A percentile compares a stretch with the other conserved stretches of the same genome.
Conservation (phyloP, 1,140 invertebrate genomes). For the Wiebesia pumilae region DNA sequence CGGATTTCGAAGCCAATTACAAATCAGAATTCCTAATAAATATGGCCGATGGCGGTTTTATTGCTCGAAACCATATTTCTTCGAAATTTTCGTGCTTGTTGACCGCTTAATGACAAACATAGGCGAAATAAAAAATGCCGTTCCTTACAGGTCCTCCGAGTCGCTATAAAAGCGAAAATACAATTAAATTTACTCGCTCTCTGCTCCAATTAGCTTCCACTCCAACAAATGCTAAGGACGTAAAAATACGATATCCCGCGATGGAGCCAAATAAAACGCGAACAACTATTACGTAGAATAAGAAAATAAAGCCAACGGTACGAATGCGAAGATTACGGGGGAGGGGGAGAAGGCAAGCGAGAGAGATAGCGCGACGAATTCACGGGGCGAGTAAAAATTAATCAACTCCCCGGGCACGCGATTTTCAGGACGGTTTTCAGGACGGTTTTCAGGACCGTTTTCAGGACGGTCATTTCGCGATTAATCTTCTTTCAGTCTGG, state of each 20-base stretch:
- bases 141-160: background rate
- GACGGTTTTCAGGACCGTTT: no score
- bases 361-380: background rate
- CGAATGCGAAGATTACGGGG: background rate
- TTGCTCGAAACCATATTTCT: no score
- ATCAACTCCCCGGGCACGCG: conserved; percentile 10
- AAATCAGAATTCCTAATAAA: background rate
- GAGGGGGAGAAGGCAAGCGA: background rate
- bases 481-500: background rate
- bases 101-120: background rate
- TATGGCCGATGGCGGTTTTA: no score
- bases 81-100: background rate
- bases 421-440: no score
- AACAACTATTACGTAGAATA: background rate
- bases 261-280: conserved; percentile 16
- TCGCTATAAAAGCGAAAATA: conserved; percentile 2
- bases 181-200: conserved; percentile 14
- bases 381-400: conserved; percentile 27
- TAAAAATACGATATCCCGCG: conserved; percentile 13
- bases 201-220: conserved; percentile 7
- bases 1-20: no score
- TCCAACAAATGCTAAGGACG: background rate
- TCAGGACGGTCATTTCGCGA: conserved; percentile 14
- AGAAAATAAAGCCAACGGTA: background rate
- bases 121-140: background rate